Conservation (phyloP, 1,140 invertebrate species). For the Papilio aristodemus region DNA sequence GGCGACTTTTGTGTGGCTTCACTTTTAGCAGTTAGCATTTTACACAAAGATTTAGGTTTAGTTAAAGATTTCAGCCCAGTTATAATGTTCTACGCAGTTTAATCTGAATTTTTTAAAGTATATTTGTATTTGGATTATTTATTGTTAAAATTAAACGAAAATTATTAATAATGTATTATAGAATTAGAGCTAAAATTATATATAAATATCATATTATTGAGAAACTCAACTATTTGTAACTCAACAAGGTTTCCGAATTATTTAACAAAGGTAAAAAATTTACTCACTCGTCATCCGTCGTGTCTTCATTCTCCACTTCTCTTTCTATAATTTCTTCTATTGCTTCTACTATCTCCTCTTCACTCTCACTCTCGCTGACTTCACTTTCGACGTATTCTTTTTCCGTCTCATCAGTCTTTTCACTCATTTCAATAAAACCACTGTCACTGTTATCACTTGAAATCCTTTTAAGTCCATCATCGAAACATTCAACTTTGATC, state of each 20-base stretch:
- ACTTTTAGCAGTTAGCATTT: too few relatives aligned
- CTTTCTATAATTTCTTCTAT: conserved; percentile 53
- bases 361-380: conserved; percentile 50
- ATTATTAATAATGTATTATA: too few relatives aligned
- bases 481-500: conserved; percentile 53
- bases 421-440: conserved; percentile 70
- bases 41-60: too few relatives aligned
- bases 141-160: too few relatives aligned
- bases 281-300: conserved; percentile 35
- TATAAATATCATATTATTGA: too few relatives aligned
- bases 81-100: too few relatives aligned
- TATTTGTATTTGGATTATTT: too few relatives aligned
- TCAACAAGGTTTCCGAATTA: background rate
- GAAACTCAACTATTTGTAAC: background rate
- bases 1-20: too few relatives aligned
- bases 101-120: too few relatives aligned
- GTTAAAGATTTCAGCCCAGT: too few relatives aligned
- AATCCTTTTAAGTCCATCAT: conserved; percentile 53
- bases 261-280: background rate
- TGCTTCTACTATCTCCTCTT: conserved; percentile 48
- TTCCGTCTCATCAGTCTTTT: conserved; percentile 61
- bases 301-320: conserved; percentile 39
- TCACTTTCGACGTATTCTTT: conserved; percentile 61
- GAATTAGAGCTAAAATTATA: too few relatives aligned
- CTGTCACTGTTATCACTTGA: conserved; percentile 76